Conservation (phyloP, 2,888 invertebrate genomes). For the Coelinius sp. region DNA sequence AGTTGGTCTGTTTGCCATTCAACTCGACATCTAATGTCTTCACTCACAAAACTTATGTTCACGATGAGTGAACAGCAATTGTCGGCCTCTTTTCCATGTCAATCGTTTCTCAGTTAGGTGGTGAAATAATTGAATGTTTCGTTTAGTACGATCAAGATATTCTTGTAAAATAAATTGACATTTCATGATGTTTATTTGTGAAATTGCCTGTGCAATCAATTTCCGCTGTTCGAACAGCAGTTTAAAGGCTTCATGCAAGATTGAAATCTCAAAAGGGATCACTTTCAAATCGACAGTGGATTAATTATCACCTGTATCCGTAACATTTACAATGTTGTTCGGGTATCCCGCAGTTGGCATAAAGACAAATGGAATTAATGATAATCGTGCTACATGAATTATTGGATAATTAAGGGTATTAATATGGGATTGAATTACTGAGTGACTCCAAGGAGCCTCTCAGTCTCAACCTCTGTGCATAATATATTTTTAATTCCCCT, state of each 20-base stretch:
- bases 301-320: constrained; percentile 28
- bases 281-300: background rate
- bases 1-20: constrained; percentile 26
- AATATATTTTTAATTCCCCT: constrained; percentile 21
- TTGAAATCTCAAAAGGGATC: constrained; percentile 11
- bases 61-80: background rate
- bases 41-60: background rate
- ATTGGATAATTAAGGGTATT: constrained; percentile 33
- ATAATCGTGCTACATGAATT: constrained; percentile 23
- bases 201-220: background rate
- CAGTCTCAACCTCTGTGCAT: background rate
- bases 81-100: background rate
- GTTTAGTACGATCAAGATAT: background rate
- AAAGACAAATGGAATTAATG: constrained; percentile 21
- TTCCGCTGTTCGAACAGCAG: background rate
- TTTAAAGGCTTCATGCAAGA: background rate
- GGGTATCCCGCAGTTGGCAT: background rate
- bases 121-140: background rate
- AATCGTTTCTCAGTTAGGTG: background rate
- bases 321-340: constrained; percentile 39
- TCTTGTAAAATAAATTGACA: background rate
- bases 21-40: constrained; percentile 19
- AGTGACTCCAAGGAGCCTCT: constrained; percentile 1
- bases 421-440: constrained; percentile 34
- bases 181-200: background rate